Base-by-base conservation (phyloP, 2,797 vertebrate species). In the Karalla daura region DNA sequence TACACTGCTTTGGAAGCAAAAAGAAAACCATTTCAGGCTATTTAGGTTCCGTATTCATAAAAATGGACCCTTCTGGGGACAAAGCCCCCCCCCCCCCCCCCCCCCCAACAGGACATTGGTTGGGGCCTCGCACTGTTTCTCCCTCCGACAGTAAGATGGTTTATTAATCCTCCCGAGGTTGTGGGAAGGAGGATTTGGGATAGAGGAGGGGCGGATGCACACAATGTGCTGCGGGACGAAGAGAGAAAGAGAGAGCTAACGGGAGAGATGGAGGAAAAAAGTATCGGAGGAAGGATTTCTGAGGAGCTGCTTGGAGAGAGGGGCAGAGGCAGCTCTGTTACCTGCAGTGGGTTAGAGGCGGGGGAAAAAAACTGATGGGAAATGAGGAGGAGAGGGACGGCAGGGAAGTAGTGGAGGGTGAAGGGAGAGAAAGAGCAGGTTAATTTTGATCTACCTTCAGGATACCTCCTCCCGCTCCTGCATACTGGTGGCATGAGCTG, bases 361-460 rank as follows among this genome's bases (percentile, higher is more conserved):
- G n/a, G n/a, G 43, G 24, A 10, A 18, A 54, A 33, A 37, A 21
- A 17, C n/a, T n/a, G 30, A 33, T 3, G 10, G 24, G 12, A 4
- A 35, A 40, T n/a, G 4, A 17, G 5, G 14, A 21, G 21, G 23
- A 27, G 21, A 46, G 28, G 28, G 43, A 20, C 21, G 17, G 23
- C 11, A 53, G 18, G 21, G 36, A 32, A 30, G 51, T 41, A 17
- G 56, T 51, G 62, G 53, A 65, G 50, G 37, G 63, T 54, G 54
- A 59, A 58, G 46, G 30, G 27, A 70, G 47, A 45, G 53, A 65
- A 74, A 46, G 54, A 58, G 56, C 30, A 5, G 47, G 53, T 53
- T 72, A 76, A 78, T 86, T 84, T 74, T 77, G 70, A 58, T 80
- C 65, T 53, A 80, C 65, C 79, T 80, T 63, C 65, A 84, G 72